phyloP scores from a whole-genome alignment of 2,797 vertebrate genomes.

The Enteromius paludinosus region DNA sequence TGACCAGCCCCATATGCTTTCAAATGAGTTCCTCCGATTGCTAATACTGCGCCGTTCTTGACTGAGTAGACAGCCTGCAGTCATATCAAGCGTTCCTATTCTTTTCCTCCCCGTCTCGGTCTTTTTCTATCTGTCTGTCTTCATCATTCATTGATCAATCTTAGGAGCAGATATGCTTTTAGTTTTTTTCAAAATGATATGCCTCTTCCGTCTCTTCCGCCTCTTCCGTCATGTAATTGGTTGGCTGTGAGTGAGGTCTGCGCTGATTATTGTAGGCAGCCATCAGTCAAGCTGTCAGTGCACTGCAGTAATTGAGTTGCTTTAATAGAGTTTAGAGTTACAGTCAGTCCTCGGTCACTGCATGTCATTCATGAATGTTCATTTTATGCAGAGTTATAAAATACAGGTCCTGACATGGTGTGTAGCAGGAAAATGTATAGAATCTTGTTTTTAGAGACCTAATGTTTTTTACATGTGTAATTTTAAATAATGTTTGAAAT shows the following conservation, averaged over 20 bases:
- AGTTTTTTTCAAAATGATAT: neutral
- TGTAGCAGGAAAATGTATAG: neutral
- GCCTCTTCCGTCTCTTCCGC: neutral
- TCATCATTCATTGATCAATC: neutral
- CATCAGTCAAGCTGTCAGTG: conserved; percentile 44
- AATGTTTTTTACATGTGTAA: neutral
- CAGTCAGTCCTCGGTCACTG: conserved; percentile 12
- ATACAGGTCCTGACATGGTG: neutral
- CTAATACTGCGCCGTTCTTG: conserved; percentile 17
- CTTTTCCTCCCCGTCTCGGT: neutral
- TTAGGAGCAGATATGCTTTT: neutral
- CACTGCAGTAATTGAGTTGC: conserved; percentile 38
- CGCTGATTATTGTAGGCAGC: conserved; percentile 28
- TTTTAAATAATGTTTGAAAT: neutral
- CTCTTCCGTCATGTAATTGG: conserved; percentile 14
- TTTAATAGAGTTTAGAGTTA: conserved; percentile 44
- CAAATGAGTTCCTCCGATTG: neutral
- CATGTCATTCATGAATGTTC: conserved; percentile 4
- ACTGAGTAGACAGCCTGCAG: conserved; percentile 13
- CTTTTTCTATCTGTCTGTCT: neutral
- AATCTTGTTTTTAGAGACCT: neutral
- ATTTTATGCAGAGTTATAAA: conserved; percentile 30
- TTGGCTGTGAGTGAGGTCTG: conserved; percentile 19
- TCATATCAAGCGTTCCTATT: conserved; percentile 22
- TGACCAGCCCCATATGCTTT: conserved; percentile 50